These are phyloP conservation scores for Notoglanidium macrostoma DNA, from an alignment of 2,797 vertebrate species.

Conservation along the genomic window DNA sequence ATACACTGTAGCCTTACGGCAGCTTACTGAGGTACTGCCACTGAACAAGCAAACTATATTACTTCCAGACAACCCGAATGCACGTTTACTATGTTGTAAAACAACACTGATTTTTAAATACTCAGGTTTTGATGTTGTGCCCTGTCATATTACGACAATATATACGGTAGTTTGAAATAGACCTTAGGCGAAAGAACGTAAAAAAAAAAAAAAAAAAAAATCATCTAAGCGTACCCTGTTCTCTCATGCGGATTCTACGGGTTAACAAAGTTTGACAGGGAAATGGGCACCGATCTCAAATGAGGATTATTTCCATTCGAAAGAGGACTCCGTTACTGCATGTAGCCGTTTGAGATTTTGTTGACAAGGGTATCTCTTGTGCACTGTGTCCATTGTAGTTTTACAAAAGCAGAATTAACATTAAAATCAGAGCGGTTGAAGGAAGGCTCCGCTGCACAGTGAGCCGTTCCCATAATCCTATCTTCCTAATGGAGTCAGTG, in stretches of 20 bases:
- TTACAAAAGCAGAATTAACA: conserved; percentile 88
- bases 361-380: conserved; percentile 81
- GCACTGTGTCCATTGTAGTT: conserved; percentile 84
- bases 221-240: conserved; percentile 59
- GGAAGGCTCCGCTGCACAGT: conserved; percentile 77
- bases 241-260: conserved; percentile 61
- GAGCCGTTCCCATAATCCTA: conserved; percentile 89
- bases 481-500: conserved; percentile 81
- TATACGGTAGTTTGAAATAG: not conserved
- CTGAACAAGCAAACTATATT: conserved; percentile 12
- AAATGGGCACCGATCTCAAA: conserved; percentile 47
- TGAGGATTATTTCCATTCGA: conserved; percentile 56
- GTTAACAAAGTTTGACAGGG: conserved; percentile 67
- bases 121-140: not conserved
- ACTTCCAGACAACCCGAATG: conserved; percentile 15
- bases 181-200: not conserved
- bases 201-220: conserved; percentile 56
- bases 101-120: conserved; percentile 19
- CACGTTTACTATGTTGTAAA: conserved; percentile 14
- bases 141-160: conserved; percentile 11
- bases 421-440: conserved; percentile 84
- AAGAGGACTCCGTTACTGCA: conserved; percentile 67
- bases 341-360: conserved; percentile 81
- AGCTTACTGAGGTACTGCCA: conserved; percentile 21
- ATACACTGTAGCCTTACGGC: conserved; percentile 29